These are phyloP conservation scores for Apamea crenata DNA, from an alignment of 2,888 invertebrate genomes.

Conservation along the genomic window DNA sequence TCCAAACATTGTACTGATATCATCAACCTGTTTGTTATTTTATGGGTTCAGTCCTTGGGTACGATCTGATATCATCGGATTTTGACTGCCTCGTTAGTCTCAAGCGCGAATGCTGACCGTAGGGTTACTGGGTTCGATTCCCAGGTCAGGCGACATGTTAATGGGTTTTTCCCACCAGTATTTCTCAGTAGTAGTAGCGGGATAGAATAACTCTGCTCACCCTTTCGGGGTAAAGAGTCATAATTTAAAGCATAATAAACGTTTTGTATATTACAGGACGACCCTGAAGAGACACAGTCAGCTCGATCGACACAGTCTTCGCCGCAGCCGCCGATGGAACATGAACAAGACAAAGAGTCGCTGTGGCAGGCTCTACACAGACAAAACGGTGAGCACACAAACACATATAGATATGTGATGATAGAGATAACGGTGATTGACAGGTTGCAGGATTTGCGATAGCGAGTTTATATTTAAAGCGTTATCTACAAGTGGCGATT, in stretches of 20 bases:
- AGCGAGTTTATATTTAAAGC: background rate
- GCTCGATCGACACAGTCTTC: constrained; percentile 87
- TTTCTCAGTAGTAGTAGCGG: background rate
- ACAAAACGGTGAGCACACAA: constrained; percentile 86
- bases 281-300: constrained; percentile 88
- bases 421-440: constrained; percentile 42
- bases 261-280: constrained; percentile 78
- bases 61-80: background rate
- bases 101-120: background rate
- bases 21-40: constrained; percentile 37
- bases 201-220: background rate
- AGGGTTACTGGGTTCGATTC: constrained; percentile 1
- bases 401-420: constrained; percentile 1
- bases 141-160: background rate
- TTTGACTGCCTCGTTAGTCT: background rate
- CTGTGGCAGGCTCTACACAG: constrained; percentile 89
- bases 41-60: constrained; percentile 22
- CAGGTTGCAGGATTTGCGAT: constrained; percentile 31
- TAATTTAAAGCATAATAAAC: background rate
- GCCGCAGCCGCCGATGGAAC: constrained; percentile 84
- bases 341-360: constrained; percentile 89
- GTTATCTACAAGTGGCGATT: constrained; percentile 23
- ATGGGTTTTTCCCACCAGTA: background rate
- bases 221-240: background rate
- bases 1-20: constrained; percentile 38